Conservation (phyloP, 2,797 vertebrate species). For the Enteromius radiatus region DNA sequence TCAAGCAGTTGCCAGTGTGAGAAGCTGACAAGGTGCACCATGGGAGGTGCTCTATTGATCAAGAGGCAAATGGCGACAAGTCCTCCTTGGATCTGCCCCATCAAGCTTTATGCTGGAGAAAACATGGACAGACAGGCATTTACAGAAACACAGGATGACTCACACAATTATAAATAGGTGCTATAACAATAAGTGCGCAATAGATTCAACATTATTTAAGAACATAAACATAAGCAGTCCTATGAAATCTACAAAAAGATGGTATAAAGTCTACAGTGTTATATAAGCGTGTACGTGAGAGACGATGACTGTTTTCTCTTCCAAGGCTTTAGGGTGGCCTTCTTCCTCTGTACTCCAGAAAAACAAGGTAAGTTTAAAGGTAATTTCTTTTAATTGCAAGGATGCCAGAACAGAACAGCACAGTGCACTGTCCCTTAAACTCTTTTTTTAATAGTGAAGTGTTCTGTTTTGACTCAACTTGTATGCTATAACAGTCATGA, state of each 20-base stretch:
- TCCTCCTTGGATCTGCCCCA: slow-evolving; percentile 42
- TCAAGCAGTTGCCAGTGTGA: slow-evolving; percentile 73
- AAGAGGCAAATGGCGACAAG: slow-evolving; percentile 58
- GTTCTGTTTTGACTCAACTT: background rate
- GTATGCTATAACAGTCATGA: background rate
- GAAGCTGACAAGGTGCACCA: slow-evolving; percentile 77
- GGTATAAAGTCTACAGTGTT: background rate
- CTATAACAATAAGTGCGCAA: slow-evolving; percentile 25
- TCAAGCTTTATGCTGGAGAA: slow-evolving; percentile 38
- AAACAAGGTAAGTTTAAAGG: slow-evolving; percentile 3
- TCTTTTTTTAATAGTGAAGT: background rate
- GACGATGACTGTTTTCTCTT: slow-evolving; percentile 1
- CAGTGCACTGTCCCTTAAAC: background rate
- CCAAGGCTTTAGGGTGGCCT: slow-evolving; percentile 33
- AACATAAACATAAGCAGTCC: background rate
- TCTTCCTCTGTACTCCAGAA: slow-evolving; percentile 5
- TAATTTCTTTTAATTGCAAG: background rate
- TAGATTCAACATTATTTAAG: slow-evolving; percentile 4
- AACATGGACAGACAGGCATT: slow-evolving; percentile 39
- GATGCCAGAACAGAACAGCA: background rate
- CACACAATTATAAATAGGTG: slow-evolving; percentile 13
- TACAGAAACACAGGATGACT: slow-evolving; percentile 24
- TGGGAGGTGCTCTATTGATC: slow-evolving; percentile 78
- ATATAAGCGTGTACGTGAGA: no score
- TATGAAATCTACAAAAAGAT: background rate